Conservation (phyloP, 1,140 invertebrate species). For the Drosophila grimshawi region DNA sequence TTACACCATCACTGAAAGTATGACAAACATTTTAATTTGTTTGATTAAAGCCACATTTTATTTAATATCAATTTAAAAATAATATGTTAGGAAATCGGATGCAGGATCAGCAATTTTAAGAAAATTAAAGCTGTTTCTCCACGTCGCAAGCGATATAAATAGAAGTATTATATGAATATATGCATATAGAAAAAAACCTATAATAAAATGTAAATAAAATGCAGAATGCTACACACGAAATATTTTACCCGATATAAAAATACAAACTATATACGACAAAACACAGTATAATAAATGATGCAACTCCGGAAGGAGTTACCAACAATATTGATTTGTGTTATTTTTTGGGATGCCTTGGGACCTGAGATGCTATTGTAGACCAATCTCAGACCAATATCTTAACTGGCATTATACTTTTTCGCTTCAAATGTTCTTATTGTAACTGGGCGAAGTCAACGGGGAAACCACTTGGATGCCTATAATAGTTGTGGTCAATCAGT, state of each 20-base stretch:
- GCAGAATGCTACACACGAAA: constrained; percentile 53
- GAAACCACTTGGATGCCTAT: too few species aligned
- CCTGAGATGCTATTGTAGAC: too few species aligned
- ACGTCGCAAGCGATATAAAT: constrained; percentile 34
- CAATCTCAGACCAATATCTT: too few species aligned
- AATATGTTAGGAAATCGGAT: constrained; percentile 34
- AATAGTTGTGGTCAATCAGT: too few species aligned
- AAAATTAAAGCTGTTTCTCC: constrained; percentile 47
- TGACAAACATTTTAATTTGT: constrained; percentile 18
- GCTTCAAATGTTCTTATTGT: too few species aligned
- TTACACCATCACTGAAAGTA: constrained; percentile 80
- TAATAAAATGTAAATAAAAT: constrained; percentile 75
- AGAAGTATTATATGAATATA: constrained; percentile 41
- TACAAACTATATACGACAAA: constrained; percentile 48
- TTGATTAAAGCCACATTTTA: constrained; percentile 22
- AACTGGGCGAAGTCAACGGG: too few species aligned
- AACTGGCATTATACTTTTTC: too few species aligned
- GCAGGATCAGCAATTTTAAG: constrained; percentile 48
- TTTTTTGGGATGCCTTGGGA: neutral
- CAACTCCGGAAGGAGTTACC: constrained; percentile 64
- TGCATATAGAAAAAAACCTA: constrained; percentile 55
- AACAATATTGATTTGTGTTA: constrained; percentile 13
- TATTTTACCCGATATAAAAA: constrained; percentile 70
- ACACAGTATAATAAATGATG: constrained; percentile 59
- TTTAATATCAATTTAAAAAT: constrained; percentile 16